phyloP scores from a whole-genome alignment of 2,797 vertebrate genomes.

The Dromococcyx pavoninus region DNA sequence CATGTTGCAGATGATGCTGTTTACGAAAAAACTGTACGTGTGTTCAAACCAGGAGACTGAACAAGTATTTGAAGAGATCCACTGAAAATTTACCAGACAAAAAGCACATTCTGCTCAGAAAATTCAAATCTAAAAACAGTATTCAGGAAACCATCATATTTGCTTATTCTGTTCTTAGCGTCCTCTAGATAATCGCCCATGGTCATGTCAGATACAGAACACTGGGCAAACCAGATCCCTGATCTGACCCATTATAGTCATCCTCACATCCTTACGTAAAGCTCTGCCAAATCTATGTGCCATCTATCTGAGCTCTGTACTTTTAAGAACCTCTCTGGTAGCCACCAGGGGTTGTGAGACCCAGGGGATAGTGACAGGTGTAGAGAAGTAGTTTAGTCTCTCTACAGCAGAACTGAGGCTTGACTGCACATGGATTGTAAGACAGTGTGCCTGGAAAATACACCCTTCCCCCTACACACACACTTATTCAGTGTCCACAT shows the following conservation, averaged over 20 bases:
- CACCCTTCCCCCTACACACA: background rate
- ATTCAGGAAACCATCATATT: background rate
- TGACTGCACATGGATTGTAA: background rate
- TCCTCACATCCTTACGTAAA: background rate
- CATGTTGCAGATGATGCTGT: background rate
- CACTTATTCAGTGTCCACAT: background rate
- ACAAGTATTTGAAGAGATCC: background rate
- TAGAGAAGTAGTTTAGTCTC: background rate
- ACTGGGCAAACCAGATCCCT: background rate
- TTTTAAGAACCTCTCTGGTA: background rate
- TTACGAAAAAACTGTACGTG: accelerated
- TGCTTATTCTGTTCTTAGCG: background rate
- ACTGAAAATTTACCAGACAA: background rate
- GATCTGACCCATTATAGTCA: background rate
- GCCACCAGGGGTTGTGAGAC: background rate
- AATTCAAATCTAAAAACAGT: background rate
- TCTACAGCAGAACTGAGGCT: background rate
- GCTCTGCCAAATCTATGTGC: background rate
- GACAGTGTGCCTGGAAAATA: background rate
- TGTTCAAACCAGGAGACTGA: background rate
- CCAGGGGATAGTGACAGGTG: background rate
- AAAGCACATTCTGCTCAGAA: background rate
- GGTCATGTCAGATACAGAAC: background rate
- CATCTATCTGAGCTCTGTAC: background rate
- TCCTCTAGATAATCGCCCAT: background rate